These are phyloP conservation scores for Bryconaethiops microstoma DNA, from an alignment of 2,797 vertebrate species.

Conservation along the genomic window DNA sequence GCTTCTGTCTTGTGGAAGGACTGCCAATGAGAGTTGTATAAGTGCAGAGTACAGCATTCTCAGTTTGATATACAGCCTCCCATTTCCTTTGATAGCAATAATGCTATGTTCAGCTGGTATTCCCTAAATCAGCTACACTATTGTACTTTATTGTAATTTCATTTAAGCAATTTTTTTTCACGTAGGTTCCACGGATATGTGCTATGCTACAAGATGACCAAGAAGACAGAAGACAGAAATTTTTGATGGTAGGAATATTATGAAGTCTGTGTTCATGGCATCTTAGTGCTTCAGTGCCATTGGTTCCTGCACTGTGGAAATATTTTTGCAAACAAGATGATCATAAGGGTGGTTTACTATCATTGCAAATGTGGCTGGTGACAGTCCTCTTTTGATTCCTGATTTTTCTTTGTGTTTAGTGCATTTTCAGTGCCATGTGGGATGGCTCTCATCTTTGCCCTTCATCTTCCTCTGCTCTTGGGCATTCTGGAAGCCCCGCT, in stretches of 20 bases:
- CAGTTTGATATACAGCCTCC: conserved; percentile 33
- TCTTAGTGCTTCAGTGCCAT: background rate
- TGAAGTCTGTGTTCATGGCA: background rate
- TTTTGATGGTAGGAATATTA: conserved; percentile 67
- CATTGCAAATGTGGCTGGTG: background rate
- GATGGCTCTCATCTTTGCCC: conserved; percentile 76
- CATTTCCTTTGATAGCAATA: conserved; percentile 38
- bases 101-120: conserved; percentile 24
- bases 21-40: conserved; percentile 18
- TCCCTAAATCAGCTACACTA: conserved; percentile 21
- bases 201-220: conserved; percentile 65
- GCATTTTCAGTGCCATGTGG: conserved; percentile 87
- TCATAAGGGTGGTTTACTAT: background rate
- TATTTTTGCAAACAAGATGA: background rate
- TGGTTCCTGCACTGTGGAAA: background rate
- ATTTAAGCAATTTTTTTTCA: background rate
- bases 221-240: conserved; percentile 61
- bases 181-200: conserved; percentile 53
- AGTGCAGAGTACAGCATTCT: conserved; percentile 38
- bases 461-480: conserved; percentile 74
- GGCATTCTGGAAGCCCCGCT: conserved; percentile 55
- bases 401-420: conserved; percentile 69
- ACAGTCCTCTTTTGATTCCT: background rate
- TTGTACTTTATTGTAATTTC: background rate
- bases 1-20: conserved; percentile 17